Base-by-base conservation (phyloP, 2,888 invertebrate genomes). In the Pheosia gnoma region DNA sequence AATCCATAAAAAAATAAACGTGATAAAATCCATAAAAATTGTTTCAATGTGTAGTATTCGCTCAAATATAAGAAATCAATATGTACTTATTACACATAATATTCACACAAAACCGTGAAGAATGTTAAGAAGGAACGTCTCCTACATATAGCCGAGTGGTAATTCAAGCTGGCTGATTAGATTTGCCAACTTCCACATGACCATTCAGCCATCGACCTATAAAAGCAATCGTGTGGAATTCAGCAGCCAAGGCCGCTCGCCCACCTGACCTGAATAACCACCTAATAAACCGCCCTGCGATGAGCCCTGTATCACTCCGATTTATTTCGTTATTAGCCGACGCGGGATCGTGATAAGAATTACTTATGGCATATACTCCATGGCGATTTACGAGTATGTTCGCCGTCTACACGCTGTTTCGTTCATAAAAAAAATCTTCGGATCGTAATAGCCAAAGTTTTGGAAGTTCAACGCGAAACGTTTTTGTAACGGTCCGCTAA, bases 301-400 rank as follows among this genome's bases (percentile, higher is more conserved):
- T 62, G 71, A 68, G 68, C 71, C 69, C 69, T 70, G 67, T 67
- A 76, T 76, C 78, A 78, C 62, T 66, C 49, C 62, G 68, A 76
- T 74, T 78, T 75, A 76, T 78, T 76, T 76, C 61, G 74, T 65
- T 76, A 76, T 76, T 76, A 78, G 70, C 52, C 47, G 59, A 5
- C 13, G 45, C 45, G 47, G 13, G 52, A 60, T 63, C 74, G 72
- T 78, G 76, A 67, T 68, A 68, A 58, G 74, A 71, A 72, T 76
- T 63, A 70, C 67, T 68, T 65, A 67, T 57, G 56, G 61, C 58
- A 53, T 59, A 43, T 52, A 43, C 56, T 58, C 62, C 38, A 68
- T 63, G 49, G 59, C 65, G 13, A 58, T 68, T 62, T 63, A 57
- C 62, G 59, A 13, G 11, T 53, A 51, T 41, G 49, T 51, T 58